Evolutionary conservation across 2,797 vertebrate genomes (phyloP).

Genomic region (Micrastur ruficollis): DNA sequence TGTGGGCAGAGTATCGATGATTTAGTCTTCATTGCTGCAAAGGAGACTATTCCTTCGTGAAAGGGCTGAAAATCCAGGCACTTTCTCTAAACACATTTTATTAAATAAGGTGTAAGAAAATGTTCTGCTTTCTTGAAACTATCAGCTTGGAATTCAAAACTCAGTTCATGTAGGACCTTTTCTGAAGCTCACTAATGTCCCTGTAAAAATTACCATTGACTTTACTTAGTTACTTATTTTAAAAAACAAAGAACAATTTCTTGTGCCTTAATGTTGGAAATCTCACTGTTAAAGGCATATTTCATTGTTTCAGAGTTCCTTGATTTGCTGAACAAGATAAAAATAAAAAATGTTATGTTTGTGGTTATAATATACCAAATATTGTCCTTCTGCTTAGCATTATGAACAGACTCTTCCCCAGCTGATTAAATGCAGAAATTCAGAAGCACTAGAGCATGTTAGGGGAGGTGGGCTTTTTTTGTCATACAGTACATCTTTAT

Average conservation of each 20-base stretch:
- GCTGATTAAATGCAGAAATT: background rate
- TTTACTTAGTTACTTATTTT: background rate
- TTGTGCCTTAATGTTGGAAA: background rate
- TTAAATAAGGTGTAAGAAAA: background rate
- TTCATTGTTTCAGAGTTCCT: background rate
- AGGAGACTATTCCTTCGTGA: background rate
- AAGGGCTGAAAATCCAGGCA: background rate
- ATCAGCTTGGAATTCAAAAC: background rate
- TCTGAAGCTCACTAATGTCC: background rate
- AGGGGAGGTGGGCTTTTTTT: background rate
- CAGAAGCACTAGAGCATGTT: background rate
- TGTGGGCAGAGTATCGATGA: background rate
- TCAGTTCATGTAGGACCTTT: background rate
- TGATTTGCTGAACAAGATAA: background rate
- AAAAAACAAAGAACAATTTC: background rate
- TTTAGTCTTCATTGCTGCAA: background rate
- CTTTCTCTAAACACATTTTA: background rate
- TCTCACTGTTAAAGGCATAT: background rate
- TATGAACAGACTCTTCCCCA: background rate
- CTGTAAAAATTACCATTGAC: background rate
- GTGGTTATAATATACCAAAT: background rate
- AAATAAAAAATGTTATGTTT: background rate
- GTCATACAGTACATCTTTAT: background rate
- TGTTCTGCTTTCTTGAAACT: background rate
- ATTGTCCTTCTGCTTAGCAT: background rate